Percentiles rank a stretch among this genome's conserved stretches.
These are phyloP conservation scores for Bombus polaris DNA, from an alignment of 1,140 invertebrate genomes.

Conservation along the genomic window DNA sequence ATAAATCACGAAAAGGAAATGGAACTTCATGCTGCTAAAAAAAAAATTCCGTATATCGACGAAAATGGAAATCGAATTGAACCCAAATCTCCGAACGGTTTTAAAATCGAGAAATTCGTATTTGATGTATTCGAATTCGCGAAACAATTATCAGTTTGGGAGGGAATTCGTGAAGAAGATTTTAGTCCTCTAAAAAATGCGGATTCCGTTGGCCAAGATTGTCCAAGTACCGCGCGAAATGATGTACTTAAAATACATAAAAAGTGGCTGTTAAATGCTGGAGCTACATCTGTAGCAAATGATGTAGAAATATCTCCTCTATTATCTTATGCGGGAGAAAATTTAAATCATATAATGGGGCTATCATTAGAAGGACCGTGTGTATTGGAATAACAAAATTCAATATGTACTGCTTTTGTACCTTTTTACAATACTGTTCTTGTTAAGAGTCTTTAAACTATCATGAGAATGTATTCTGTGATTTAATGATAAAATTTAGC, in stretches of 20 bases:
- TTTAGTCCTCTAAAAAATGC: conserved; percentile 99
- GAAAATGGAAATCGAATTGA: conserved; percentile 87
- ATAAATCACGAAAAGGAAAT: conserved; percentile 87
- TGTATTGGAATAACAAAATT: conserved; percentile 60
- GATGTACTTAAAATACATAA: conserved; percentile 93
- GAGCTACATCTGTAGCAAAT: conserved; percentile 87
- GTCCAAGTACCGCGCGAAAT: conserved; percentile 91
- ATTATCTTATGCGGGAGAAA: conserved; percentile 95
- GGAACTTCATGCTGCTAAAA: conserved; percentile 97
- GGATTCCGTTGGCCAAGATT: conserved; percentile 93
- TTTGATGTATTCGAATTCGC: conserved; percentile 99
- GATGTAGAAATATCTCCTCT: conserved; percentile 95
- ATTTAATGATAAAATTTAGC: conserved; percentile 15
- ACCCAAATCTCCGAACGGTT: conserved; percentile 95
- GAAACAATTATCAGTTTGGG: conserved; percentile 95
- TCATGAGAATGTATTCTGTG: background rate
- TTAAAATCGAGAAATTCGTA: conserved; percentile 99
- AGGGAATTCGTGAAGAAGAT: conserved; percentile 95
- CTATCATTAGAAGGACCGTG: conserved; percentile 88
- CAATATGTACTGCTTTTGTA: background rate
- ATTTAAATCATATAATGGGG: conserved; percentile 85
- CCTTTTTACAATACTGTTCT: background rate
- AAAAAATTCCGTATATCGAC: conserved; percentile 97
- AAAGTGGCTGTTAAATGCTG: conserved; percentile 91
- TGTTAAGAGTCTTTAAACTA: background rate